phyloP scores from a whole-genome alignment of 2,113 vertebrate genomes.

The Ptilonorhynchus violaceus region DNA sequence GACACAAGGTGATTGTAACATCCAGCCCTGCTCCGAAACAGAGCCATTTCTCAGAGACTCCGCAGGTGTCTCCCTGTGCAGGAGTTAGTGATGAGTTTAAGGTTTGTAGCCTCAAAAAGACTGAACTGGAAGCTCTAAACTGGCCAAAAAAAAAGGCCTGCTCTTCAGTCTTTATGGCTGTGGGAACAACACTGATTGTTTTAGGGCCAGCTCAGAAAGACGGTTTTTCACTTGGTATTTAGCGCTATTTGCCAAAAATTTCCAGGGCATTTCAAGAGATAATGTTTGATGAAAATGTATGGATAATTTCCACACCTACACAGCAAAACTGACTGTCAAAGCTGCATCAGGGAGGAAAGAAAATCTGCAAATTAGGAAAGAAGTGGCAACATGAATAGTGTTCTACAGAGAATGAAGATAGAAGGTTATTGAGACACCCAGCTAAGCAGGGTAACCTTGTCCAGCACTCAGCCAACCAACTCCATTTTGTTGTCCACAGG shows the following conservation, averaged over 20 bases:
- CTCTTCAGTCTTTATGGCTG: neutral
- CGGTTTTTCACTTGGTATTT: neutral
- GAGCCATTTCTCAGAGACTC: neutral
- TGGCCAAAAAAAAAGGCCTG: fast-evolving
- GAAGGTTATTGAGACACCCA: neutral
- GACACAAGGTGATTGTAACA: neutral
- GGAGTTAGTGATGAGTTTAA: neutral
- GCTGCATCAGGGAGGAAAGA: neutral
- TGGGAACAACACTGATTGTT: neutral
- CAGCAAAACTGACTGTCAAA: neutral
- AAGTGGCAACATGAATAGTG: neutral
- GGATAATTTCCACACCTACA: neutral
- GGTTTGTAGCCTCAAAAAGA: neutral
- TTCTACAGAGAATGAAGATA: neutral
- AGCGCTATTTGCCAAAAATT: neutral
- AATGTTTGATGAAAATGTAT: neutral
- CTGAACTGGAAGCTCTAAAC: neutral
- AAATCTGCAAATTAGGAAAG: neutral
- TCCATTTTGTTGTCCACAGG: neutral
- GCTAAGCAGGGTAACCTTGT: neutral
- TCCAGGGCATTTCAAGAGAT: neutral
- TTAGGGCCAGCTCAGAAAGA: neutral
- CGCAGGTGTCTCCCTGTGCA: neutral
- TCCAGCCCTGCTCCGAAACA: neutral
- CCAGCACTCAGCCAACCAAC: neutral